Percentiles rank a stretch among this genome's conserved stretches.
phyloP scores from a whole-genome alignment of 2,113 vertebrate genomes.

The Bubo blakistoni region DNA sequence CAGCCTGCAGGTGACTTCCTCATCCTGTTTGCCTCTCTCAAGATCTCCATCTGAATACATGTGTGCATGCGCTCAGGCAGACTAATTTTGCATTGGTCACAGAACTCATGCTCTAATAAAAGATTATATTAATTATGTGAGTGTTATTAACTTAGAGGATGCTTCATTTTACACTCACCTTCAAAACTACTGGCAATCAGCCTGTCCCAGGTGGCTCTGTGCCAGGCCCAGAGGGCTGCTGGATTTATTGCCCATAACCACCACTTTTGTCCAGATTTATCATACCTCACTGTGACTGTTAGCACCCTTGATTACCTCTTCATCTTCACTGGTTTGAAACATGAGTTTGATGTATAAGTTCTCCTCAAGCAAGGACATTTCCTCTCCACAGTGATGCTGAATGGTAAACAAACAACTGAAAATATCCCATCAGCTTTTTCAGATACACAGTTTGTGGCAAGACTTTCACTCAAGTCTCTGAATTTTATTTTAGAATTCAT shows the following conservation, averaged over 20 bases:
- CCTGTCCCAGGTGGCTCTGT: neutral
- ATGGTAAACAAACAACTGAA: neutral
- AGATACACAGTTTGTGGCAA: neutral
- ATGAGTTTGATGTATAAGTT: neutral
- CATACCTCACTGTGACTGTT: neutral
- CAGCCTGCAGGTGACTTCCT: neutral
- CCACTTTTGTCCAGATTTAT: slow-evolving; percentile 14
- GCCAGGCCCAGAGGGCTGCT: neutral
- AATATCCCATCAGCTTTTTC: neutral
- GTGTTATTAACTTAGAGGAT: slow-evolving; percentile 4
- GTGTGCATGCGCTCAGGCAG: neutral
- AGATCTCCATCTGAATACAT: neutral
- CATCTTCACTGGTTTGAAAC: neutral
- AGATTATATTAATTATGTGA: neutral
- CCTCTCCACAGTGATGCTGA: neutral
- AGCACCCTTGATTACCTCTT: slow-evolving; percentile 24
- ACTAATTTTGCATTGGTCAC: slow-evolving; percentile 12
- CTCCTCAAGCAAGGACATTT: neutral
- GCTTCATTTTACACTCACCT: slow-evolving; percentile 15
- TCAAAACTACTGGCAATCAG: neutral
- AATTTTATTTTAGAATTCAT: neutral
- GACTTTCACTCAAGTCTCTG: neutral
- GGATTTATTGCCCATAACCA: slow-evolving; percentile 1
- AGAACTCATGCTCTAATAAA: neutral
- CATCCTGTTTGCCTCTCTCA: neutral